A percentile compares a stretch with the other conserved stretches of the same genome.
Evolutionary conservation across 2,113 vertebrate species (phyloP).

Genomic region (Balaeniceps rex): DNA sequence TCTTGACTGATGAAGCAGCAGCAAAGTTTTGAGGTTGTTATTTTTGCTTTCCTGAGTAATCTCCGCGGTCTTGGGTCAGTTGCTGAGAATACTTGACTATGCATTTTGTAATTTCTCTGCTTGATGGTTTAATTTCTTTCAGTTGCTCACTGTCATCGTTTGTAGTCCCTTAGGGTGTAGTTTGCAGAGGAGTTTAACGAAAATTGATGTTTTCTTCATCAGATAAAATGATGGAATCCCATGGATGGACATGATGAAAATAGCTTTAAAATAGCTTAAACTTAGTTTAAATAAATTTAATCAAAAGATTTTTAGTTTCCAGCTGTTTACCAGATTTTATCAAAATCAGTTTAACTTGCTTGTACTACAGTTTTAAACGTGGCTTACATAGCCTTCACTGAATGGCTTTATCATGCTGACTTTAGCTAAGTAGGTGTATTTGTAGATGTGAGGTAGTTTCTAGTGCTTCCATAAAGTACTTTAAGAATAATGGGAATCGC

Average conservation of each 20-base stretch:
- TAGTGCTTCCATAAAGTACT: neutral
- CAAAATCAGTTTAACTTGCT: neutral
- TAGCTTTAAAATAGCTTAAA: neutral
- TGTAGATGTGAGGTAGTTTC: neutral
- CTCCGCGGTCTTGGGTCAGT: neutral
- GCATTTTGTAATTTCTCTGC: neutral
- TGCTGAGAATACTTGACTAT: neutral
- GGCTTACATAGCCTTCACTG: neutral
- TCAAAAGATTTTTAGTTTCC: neutral
- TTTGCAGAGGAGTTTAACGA: neutral
- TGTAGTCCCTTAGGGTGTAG: neutral
- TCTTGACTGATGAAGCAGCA: neutral
- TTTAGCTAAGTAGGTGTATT: neutral
- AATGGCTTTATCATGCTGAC: neutral
- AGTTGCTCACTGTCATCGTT: neutral
- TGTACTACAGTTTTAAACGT: neutral
- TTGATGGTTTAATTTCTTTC: neutral
- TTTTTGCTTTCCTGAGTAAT: neutral
- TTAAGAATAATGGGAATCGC: neutral
- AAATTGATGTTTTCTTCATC: neutral
- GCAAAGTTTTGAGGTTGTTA: neutral
- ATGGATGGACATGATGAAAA: neutral
- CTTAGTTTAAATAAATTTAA: neutral
- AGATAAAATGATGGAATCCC: neutral
- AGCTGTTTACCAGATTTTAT: neutral